Evolutionary conservation across 2,888 invertebrate species (phyloP).

Genomic region (Drosophila longiperda): DNA sequence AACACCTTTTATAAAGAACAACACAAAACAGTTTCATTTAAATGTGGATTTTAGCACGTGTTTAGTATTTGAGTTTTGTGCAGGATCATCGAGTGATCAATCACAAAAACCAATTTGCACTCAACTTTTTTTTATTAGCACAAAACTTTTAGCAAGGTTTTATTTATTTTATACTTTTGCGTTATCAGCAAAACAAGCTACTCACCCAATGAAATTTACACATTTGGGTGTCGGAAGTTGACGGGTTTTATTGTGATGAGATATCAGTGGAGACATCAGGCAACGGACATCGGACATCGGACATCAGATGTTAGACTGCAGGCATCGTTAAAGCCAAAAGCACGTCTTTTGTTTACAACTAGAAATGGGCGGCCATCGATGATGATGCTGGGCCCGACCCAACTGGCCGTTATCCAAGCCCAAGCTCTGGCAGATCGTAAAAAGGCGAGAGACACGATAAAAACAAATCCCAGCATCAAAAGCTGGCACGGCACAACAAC

Average conservation of each 20-base stretch:
- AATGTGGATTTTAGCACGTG: background rate
- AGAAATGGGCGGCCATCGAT: conserved; percentile 31
- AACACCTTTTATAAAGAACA: background rate
- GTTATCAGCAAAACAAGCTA: conserved; percentile 44
- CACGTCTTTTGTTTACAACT: conserved; percentile 62
- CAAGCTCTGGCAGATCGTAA: conserved; percentile 49
- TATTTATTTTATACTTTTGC: background rate
- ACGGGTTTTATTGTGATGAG: conserved; percentile 65
- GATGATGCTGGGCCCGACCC: conserved; percentile 8
- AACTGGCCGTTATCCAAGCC: conserved; percentile 35
- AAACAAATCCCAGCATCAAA: conserved; percentile 47
- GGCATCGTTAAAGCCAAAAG: conserved; percentile 52
- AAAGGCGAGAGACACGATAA: conserved; percentile 47
- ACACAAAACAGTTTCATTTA: background rate
- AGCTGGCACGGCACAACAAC: conserved; percentile 37
- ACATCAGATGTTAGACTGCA: conserved; percentile 21
- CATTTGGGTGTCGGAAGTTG: conserved; percentile 38
- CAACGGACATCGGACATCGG: conserved; percentile 13
- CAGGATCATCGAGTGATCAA: conserved; percentile 13
- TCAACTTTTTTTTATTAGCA: conserved; percentile 26
- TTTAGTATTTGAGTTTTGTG: background rate
- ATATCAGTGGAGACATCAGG: conserved; percentile 20
- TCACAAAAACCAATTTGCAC: conserved; percentile 21
- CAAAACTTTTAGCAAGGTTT: conserved; percentile 15
- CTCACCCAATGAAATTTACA: conserved; percentile 61